Evolutionary conservation across 2,888 invertebrate species (phyloP), one percentile per base, ranked within the genome.

Genomic region (Podotricha telesiphe): DNA sequence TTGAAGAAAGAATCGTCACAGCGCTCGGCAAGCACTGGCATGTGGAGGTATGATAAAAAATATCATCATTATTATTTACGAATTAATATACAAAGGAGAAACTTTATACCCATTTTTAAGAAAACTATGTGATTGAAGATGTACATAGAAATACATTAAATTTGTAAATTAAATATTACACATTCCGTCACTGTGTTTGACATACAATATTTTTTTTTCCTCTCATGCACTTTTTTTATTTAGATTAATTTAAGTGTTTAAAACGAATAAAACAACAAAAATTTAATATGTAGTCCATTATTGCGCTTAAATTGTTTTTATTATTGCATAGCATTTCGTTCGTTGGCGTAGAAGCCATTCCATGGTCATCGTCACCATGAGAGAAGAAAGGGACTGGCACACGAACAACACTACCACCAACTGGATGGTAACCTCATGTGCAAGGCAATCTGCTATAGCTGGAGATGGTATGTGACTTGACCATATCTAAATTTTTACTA

Each of bases 281-380:
- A n/a, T n/a, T n/a, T n/a, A n/a, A n/a, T n/a, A n/a, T n/a, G n/a
- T n/a, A n/a, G n/a, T n/a, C 4, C n/a, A 20, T 47, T 37, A 15
- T 51, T 45, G 47, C 11, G 13, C 20, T 50, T 37, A 51, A 47
- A 28, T 17, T 28, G 11, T 40, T 22, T 42, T 17, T 42, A 6
- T 45, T 40, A 4, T 15, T 61, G 34, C 65, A 78, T 86, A 98
- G 96, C 99, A 99, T 93, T 99, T 99, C 88, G 99, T 99, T 1
- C 99, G 99, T 89, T n/a, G n/a, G 99, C 99, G 99, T 87, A 99
- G 93, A 99, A 99, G 88, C 99, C 99, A 0, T 99, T 99, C 94
- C 95, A 99, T 83, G 99, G 99, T 0, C 98, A 99, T 92, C 97
- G 99, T 0, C 99, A 99, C 90, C 99, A 99, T 86, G 99, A 99